Evolutionary conservation across 2,888 invertebrate genomes (phyloP).

Genomic region (Microctonus hyperodae): DNA sequence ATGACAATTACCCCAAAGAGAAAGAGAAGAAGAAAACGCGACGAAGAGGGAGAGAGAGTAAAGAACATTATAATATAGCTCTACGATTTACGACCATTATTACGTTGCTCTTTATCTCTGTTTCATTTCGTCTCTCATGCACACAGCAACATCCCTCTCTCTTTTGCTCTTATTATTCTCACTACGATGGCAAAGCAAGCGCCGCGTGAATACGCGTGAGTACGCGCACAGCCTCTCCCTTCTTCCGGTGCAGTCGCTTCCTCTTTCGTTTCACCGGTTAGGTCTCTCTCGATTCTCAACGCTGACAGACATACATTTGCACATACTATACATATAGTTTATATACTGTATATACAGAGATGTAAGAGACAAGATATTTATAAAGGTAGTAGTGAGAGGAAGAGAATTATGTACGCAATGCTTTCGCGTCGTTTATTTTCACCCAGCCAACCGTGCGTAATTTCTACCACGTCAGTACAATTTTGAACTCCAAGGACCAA

Average conservation of each 20-base stretch:
- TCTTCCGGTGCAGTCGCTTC: conserved; percentile 39
- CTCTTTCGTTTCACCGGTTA: conserved; percentile 33
- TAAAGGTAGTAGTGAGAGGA: too few relatives aligned
- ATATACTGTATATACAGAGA: background rate
- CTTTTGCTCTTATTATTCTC: conserved; percentile 12
- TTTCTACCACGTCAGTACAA: conserved; percentile 34
- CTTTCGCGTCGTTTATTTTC: conserved; percentile 16
- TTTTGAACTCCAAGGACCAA: conserved; percentile 28
- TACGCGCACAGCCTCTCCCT: conserved; percentile 29
- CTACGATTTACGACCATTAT: conserved; percentile 30
- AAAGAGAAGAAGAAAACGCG: background rate
- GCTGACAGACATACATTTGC: background rate
- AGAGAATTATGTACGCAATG: conserved; percentile 3
- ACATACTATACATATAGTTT: background rate
- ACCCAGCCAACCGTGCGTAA: conserved; percentile 32
- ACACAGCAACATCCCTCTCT: background rate
- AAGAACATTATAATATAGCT: conserved; percentile 7
- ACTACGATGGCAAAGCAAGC: too few relatives aligned
- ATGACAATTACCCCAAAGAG: conserved; percentile 28
- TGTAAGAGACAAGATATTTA: background rate
- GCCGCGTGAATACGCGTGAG: too few relatives aligned
- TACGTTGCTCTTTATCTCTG: conserved; percentile 16
- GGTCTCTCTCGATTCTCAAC: conserved; percentile 23
- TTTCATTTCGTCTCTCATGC: conserved; percentile 5
- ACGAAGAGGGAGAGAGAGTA: background rate